Evolutionary conservation across 2,888 invertebrate species (phyloP), one percentile per base, ranked within the genome.

Genomic region (Myopa tessellatipennis): DNA sequence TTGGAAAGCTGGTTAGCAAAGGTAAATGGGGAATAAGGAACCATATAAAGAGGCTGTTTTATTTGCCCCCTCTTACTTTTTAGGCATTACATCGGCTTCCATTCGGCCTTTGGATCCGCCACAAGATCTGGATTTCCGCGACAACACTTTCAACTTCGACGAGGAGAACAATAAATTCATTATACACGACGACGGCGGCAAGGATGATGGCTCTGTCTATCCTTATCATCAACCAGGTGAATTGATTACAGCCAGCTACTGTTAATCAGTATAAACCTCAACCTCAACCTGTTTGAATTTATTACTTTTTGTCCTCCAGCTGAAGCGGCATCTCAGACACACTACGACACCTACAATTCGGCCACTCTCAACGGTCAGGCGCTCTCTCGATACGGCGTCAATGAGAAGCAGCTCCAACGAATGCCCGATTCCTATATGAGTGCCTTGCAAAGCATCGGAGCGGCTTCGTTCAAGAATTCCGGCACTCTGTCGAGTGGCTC

Each of bases 1-100:
- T 96, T 77, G 95, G 95, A 74, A 95, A 95, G 89, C 92, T 96
- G 79, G 92, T 95, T 78, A 95, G 95, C 77, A 96, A 96, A 92
- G 95, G 96, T 93, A 89, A 85, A 85, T 77, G 40, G 26, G 4
- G 36, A 67, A 67, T 2, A 34, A 65, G 16, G 26, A 18, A 58
- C 16, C 58, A 26, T 26, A 1, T 58, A 16, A 58, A n/a, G 18
- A 1, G 1, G 1, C 1, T 26, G 26, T 26, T 26, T 26, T 26
- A 26, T 26, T 26, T 26, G 26, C 26, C 26, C 26, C 50, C 50
- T 50, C 50, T 50, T 50, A 1, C 50, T 14, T 26, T 26, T 14
- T 45, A 90, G 90, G 89, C 50, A 85, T 89, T 45, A 82, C 87
- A 4, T 84, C 87, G 3, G 84, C 89, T 10, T 89, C 90, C 0